Evolutionary conservation across 2,113 vertebrate species (phyloP).

Genomic region (Acrocephalus arundinaceus): DNA sequence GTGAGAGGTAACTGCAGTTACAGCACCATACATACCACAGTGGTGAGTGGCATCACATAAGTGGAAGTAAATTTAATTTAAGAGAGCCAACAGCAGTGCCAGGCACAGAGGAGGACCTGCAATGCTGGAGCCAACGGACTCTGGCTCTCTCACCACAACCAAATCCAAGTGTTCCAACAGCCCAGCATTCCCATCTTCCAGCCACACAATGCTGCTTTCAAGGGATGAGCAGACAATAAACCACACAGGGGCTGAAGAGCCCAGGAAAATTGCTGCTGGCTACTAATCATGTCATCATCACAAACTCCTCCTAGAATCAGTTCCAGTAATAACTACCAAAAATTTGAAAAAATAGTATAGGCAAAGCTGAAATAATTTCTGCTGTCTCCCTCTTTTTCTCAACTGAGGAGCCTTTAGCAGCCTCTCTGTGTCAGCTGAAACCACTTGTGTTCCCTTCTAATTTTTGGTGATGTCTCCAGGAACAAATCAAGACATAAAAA

Average conservation of each 20-base stretch:
- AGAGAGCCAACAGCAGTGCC: not conserved
- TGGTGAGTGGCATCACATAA: not conserved
- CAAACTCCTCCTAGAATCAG: not conserved
- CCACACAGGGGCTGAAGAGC: not conserved
- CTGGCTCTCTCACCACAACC: not conserved
- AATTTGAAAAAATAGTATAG: not conserved
- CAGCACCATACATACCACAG: not conserved
- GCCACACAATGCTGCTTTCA: not conserved
- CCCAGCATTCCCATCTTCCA: not conserved
- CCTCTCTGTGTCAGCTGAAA: not conserved
- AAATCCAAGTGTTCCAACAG: accelerated
- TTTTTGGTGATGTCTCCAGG: not conserved
- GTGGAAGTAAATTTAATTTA: not conserved
- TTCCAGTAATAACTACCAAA: not conserved
- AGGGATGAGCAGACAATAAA: not conserved
- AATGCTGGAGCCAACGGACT: not conserved
- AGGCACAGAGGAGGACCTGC: not conserved
- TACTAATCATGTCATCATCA: accelerated
- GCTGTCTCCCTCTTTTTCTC: not conserved
- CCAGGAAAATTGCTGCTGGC: not conserved
- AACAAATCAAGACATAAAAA: not conserved
- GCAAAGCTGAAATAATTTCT: not conserved
- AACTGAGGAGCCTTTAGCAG: not conserved
- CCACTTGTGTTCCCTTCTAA: not conserved
- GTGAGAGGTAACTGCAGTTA: not conserved